Percentiles rank a stretch among this genome's conserved stretches.
Evolutionary conservation across 2,113 vertebrate genomes (phyloP).

Genomic region (Copsychus sechellarum): DNA sequence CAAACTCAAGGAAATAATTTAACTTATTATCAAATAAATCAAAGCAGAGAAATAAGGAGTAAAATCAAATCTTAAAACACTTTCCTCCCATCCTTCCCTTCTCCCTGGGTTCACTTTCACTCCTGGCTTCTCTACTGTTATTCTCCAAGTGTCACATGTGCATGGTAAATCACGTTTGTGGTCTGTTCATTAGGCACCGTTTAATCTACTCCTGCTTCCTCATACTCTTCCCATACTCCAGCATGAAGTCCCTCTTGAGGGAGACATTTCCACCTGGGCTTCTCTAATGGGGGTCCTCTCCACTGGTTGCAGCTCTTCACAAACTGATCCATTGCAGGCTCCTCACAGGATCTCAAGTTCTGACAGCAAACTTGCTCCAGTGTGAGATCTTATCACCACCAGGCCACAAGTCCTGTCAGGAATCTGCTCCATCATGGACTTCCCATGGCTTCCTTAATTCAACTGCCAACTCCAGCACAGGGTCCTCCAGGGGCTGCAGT

Average conservation of each 20-base stretch:
- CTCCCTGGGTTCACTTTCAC: not conserved
- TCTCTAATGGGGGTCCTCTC: not conserved
- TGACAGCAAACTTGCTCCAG: not conserved
- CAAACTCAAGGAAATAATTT: not conserved
- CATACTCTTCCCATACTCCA: not conserved
- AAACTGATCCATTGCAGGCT: not conserved
- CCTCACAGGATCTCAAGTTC: not conserved
- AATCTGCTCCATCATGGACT: not conserved
- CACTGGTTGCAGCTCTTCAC: not conserved
- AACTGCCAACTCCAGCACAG: not conserved
- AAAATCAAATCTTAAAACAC: not conserved
- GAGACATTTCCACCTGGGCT: not conserved
- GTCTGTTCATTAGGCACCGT: not conserved
- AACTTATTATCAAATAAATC: not conserved
- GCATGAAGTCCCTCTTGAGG: not conserved
- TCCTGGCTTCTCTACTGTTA: not conserved
- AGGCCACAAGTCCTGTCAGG: not conserved
- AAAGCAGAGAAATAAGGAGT: not conserved
- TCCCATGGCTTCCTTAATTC: not conserved
- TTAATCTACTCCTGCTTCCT: not conserved
- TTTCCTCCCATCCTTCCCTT: not conserved
- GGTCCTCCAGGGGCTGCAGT: not conserved
- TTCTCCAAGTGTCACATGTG: fast-evolving
- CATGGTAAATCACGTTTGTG: fast-evolving
- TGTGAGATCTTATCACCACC: not conserved